Percentiles rank a stretch among this genome's conserved stretches.
Evolutionary conservation across 2,113 vertebrate genomes (phyloP).

Genomic region (Australoheros scitulus): DNA sequence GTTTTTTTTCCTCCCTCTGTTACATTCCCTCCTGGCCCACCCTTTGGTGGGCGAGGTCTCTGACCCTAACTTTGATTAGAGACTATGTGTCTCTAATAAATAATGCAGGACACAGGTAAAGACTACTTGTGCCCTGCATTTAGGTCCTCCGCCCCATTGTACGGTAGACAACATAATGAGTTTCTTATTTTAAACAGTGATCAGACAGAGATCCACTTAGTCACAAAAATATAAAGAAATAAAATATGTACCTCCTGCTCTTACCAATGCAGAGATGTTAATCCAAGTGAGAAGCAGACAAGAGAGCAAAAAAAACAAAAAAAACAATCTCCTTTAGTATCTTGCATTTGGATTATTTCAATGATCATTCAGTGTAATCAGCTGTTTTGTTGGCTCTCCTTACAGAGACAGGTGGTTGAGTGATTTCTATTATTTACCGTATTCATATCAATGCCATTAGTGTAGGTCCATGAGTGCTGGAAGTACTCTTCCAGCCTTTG

Average conservation of each 20-base stretch:
- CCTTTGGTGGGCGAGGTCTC: too few species aligned
- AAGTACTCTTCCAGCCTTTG: conserved; percentile 98
- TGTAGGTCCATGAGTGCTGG: conserved; percentile 98
- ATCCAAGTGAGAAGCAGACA: conserved; percentile 91
- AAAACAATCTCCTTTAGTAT: conserved; percentile 90
- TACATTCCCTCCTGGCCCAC: neutral
- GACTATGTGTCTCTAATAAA: too few species aligned
- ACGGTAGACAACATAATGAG: neutral
- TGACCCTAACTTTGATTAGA: conserved; percentile 1
- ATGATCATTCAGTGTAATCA: neutral
- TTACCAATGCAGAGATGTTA: conserved; percentile 90
- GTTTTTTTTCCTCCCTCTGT: neutral
- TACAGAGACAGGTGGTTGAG: neutral
- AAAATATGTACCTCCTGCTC: conserved; percentile 94
- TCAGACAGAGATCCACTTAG: neutral
- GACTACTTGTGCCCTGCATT: neutral
- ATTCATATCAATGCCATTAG: conserved; percentile 99
- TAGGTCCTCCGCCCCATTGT: neutral
- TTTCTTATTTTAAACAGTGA: neutral
- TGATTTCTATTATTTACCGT: conserved; percentile 84
- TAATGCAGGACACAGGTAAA: too few species aligned
- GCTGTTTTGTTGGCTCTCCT: neutral
- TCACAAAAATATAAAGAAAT: conserved; percentile 28
- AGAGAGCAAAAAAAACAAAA: conserved; percentile 90
- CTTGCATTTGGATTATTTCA: conserved; percentile 30